Evolutionary conservation across 2,888 invertebrate species (phyloP).

Genomic region (Chaetogeoica ovagalla): DNA sequence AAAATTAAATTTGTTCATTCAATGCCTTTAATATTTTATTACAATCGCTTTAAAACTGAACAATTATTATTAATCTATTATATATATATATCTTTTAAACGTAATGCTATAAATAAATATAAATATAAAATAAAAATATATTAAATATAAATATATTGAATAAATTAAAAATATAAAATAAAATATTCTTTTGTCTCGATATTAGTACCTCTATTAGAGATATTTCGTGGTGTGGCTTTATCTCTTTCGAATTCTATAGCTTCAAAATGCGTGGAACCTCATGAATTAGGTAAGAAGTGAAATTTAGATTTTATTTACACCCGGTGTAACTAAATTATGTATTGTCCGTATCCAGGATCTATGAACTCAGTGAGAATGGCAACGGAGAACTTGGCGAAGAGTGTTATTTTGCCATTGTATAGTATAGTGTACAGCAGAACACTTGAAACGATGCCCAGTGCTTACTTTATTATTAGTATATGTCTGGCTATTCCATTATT

Average conservation of each 20-base stretch:
- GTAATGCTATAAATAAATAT: too few species aligned
- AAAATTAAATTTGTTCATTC: too few species aligned
- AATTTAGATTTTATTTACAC: too few species aligned
- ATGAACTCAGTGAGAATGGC: slow-evolving; percentile 43
- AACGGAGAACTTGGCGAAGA: slow-evolving; percentile 35
- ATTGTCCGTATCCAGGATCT: slow-evolving; percentile 23
- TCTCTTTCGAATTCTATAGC: slow-evolving; percentile 49
- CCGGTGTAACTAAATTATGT: neutral
- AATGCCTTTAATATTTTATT: too few species aligned
- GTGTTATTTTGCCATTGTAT: slow-evolving; percentile 41
- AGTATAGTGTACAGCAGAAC: slow-evolving; percentile 50
- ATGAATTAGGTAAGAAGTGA: slow-evolving; percentile 49
- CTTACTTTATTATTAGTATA: slow-evolving; percentile 52
- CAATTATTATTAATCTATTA: too few species aligned
- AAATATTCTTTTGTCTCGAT: slow-evolving; percentile 42
- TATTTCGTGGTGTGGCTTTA: slow-evolving; percentile 53
- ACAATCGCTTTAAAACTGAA: too few species aligned
- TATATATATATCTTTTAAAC: too few species aligned
- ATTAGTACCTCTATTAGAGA: slow-evolving; percentile 52
- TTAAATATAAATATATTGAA: too few species aligned
- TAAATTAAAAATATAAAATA: too few species aligned
- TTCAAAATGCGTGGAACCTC: slow-evolving; percentile 53
- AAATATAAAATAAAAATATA: too few species aligned
- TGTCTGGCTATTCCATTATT: slow-evolving; percentile 37
- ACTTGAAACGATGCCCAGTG: slow-evolving; percentile 40